These are phyloP conservation scores for Toxotes lorentzi DNA, from an alignment of 2,797 vertebrate genomes.

Conservation along the genomic window DNA sequence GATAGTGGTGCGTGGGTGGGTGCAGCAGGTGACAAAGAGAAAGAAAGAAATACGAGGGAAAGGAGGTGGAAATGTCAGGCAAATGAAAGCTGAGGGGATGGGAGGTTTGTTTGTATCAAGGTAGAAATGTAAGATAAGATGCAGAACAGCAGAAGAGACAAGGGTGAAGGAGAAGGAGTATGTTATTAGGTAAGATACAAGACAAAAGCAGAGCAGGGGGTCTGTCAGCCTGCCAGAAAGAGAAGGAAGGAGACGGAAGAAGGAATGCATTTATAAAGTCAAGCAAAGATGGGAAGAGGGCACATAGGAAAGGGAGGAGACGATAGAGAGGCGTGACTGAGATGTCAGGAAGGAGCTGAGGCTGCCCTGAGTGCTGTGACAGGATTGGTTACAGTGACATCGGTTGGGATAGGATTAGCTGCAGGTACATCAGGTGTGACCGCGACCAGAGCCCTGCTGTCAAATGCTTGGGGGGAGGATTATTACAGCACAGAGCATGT, in stretches of 20 bases:
- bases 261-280: slow-evolving; percentile 51
- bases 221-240: slow-evolving; percentile 53
- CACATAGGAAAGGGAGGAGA: slow-evolving; percentile 49
- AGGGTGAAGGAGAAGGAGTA: slow-evolving; percentile 21
- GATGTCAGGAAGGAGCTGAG: slow-evolving; percentile 71
- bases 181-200: slow-evolving; percentile 62
- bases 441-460: slow-evolving; percentile 67
- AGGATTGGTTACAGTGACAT: slow-evolving; percentile 80
- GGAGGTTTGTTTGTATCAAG: slow-evolving; percentile 53
- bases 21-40: slow-evolving; percentile 56
- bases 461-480: slow-evolving; percentile 69
- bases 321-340: slow-evolving; percentile 70
- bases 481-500: slow-evolving; percentile 53
- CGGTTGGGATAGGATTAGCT: slow-evolving; percentile 81
- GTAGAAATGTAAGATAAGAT: slow-evolving; percentile 53
- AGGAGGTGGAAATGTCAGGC: slow-evolving; percentile 58
- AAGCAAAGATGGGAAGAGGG: slow-evolving; percentile 37
- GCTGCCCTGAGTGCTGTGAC: slow-evolving; percentile 71
- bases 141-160: slow-evolving; percentile 49
- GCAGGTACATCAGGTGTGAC: slow-evolving; percentile 83
- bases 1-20: slow-evolving; percentile 52
- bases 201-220: slow-evolving; percentile 62
- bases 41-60: slow-evolving; percentile 34
- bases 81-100: slow-evolving; percentile 57
- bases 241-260: slow-evolving; percentile 35